Evolutionary conservation across 2,797 vertebrate species (phyloP), one percentile per base, ranked within the genome.

Genomic region (Poeciliopsis paucimaculata): DNA sequence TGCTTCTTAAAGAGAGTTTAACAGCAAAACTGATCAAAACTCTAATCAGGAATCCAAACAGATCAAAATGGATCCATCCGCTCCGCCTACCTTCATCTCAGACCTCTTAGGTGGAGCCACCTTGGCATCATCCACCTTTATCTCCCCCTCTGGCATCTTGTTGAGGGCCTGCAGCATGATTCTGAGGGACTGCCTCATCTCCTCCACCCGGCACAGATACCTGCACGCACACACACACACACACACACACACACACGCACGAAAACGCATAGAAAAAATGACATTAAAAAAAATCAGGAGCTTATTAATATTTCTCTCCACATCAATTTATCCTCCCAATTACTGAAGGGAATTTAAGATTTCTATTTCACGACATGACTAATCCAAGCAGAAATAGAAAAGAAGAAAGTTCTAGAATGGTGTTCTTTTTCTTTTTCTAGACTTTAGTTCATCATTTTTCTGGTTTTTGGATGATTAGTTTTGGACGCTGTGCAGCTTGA

Each of bases 71-170:
- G 2, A 46, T 45, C 28, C 16, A 34, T 57, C 45, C 15, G 36
- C 43, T 47, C 0, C 0, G 15, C 87, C 88, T 80, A 98, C 98
- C 98, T 99, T 99, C 98, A 99, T 99, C 95, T 99, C 98, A 0
- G 97, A 96, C 76, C 98, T 95, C 92, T 99, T 99, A 0, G 98
- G 98, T 0, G 98, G 98, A 0, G 98, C 97, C 70, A 99, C 90
- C 79, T 99, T 99, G 86, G 98, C 98, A 0, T 99, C 98, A 1
- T 99, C 98, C 79, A 98, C 97, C 82, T 99, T 99, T 90, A 99
- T 97, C 93, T 99, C 98, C 0, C 98, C 98, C 7, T 96, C 94
- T 0, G 98, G 98, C 98, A 99, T 99, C 94, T 97, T 98, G 90
- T 99, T 99, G 72, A 99, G 95, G 45, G 95, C 95, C 91, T 99